A percentile compares a stretch with the other conserved stretches of the same genome.
phyloP scores from a whole-genome alignment of 2,113 vertebrate species.

The Aldabrachelys gigantea region DNA sequence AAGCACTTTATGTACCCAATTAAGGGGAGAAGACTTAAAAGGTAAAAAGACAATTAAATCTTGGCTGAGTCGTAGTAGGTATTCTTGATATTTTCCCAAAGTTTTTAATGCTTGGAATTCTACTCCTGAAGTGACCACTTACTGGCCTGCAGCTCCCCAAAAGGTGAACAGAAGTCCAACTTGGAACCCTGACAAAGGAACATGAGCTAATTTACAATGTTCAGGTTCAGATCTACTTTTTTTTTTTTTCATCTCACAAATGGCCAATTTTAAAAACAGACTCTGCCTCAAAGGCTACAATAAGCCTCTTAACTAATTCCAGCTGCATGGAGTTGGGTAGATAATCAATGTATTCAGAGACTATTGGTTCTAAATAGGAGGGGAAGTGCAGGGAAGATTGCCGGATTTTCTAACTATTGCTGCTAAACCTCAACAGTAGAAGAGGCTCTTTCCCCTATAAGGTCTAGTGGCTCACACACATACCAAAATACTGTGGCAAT shows the following conservation, averaged over 20 bases:
- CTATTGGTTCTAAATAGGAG: neutral
- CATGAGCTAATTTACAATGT: accelerated
- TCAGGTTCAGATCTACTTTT: neutral
- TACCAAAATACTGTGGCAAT: neutral
- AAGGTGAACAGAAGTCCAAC: neutral
- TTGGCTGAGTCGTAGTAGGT: neutral
- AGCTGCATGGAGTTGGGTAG: accelerated
- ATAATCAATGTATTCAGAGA: neutral
- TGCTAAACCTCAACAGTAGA: neutral
- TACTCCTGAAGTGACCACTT: neutral
- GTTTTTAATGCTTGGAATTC: neutral
- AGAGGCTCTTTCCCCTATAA: neutral
- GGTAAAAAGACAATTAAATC: slow-evolving; percentile 3
- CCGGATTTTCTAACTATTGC: neutral
- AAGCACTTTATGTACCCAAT: neutral
- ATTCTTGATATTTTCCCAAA: neutral
- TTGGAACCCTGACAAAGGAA: neutral
- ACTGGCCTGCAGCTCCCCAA: neutral
- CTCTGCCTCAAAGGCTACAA: neutral
- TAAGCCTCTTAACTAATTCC: neutral
- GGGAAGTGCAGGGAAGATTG: neutral
- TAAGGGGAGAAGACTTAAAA: neutral
- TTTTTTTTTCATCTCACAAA: neutral
- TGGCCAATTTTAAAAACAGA: neutral
- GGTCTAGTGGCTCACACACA: accelerated